phyloP scores from a whole-genome alignment of 2,797 vertebrate species.

The Acanthurus tractus region DNA sequence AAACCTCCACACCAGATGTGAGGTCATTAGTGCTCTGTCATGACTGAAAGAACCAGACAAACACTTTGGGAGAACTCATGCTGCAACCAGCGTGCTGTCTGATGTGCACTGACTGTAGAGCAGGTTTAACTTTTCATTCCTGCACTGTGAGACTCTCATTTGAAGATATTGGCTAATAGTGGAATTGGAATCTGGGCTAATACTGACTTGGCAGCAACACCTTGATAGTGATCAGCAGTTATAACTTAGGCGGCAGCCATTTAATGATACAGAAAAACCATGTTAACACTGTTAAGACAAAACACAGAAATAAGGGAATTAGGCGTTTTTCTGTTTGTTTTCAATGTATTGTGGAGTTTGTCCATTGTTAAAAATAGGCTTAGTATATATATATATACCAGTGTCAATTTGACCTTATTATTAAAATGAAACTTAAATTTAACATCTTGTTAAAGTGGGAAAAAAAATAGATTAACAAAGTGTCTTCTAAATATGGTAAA shows the following conservation, averaged over 20 bases:
- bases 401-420: too few relatives aligned
- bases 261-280: background rate
- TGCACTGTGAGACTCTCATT: background rate
- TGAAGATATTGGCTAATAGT: background rate
- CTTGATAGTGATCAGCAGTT: conserved; percentile 24
- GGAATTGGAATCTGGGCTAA: background rate
- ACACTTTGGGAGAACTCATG: background rate
- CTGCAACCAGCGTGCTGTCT: background rate
- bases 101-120: background rate
- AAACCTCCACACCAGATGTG: conserved; percentile 65
- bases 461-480: too few relatives aligned
- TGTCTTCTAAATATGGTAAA: too few relatives aligned
- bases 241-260: conserved; percentile 31
- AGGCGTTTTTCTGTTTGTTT: too few relatives aligned
- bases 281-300: background rate
- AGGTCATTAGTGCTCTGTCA: conserved; percentile 30
- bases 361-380: background rate
- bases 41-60: conserved; percentile 22
- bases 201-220: conserved; percentile 25
- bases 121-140: conserved; percentile 11
- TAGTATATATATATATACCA: too few relatives aligned
- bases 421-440: too few relatives aligned
- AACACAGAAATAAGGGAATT: too few relatives aligned
- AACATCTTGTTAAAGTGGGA: too few relatives aligned
- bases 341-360: background rate